A percentile compares a stretch with the other conserved stretches of the same genome.
Conservation (phyloP, 2,888 invertebrate genomes). For the Gnatocerus cornutus region DNA sequence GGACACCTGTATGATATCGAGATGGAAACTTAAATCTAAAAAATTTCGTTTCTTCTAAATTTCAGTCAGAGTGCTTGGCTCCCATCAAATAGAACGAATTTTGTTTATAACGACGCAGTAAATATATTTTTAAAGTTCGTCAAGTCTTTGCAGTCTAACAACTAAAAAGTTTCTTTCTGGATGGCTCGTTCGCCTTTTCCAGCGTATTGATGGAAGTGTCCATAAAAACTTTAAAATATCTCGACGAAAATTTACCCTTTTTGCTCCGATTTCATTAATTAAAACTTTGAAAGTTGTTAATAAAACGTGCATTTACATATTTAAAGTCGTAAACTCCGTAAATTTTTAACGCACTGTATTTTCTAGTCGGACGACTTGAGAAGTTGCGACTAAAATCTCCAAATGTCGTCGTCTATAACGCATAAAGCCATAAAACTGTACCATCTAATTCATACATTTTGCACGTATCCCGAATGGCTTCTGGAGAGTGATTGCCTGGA, state of each 20-base stretch:
- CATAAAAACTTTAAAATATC: constrained; percentile 29
- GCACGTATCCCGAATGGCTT: constrained; percentile 35
- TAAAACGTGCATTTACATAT: too few relatives aligned
- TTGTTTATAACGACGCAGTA: not conserved
- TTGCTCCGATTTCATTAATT: constrained; percentile 13
- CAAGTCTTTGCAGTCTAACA: constrained; percentile 11
- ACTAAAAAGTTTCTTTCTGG: constrained; percentile 17
- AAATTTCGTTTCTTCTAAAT: too few relatives aligned
- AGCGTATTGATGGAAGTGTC: constrained; percentile 18
- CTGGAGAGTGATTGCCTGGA: constrained; percentile 46
- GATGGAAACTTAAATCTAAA: too few relatives aligned
- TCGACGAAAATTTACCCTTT: constrained; percentile 14
- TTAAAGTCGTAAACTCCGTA: too few relatives aligned
- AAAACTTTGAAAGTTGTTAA: not conserved
- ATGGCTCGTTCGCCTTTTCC: not conserved
- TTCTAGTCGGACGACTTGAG: too few relatives aligned
- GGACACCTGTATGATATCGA: too few relatives aligned
- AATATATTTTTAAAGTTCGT: constrained; percentile 17
- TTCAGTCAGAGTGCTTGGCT: too few relatives aligned
- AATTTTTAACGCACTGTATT: too few relatives aligned
- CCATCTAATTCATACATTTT: constrained; percentile 39
- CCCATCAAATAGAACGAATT: too few relatives aligned
- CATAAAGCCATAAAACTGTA: constrained; percentile 4
- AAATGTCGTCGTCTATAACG: not conserved
- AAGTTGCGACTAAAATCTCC: too few relatives aligned